Conservation (phyloP, 2,113 vertebrate genomes). For the Eurypyga helias region DNA sequence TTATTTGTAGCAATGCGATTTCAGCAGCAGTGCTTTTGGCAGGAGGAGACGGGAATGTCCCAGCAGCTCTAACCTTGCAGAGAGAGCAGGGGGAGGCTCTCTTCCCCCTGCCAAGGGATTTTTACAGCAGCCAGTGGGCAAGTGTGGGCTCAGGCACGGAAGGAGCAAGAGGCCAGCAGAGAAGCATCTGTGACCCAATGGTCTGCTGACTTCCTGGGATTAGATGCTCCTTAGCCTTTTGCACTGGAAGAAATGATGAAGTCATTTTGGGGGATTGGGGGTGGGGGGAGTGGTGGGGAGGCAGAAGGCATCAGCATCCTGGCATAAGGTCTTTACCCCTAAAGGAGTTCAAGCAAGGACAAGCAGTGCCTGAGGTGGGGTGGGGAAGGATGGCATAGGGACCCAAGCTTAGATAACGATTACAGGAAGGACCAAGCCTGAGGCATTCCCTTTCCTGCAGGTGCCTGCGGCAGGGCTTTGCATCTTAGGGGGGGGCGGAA, state of each 20-base stretch:
- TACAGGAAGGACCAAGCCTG: not conserved
- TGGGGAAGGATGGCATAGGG: not conserved
- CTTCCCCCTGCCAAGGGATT: not conserved
- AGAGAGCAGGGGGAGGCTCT: not conserved
- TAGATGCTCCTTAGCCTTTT: not conserved
- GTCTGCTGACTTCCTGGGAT: not conserved
- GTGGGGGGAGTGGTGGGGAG: no score
- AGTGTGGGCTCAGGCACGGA: not conserved
- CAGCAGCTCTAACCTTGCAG: slow-evolving; percentile 18
- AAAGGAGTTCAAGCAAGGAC: not conserved
- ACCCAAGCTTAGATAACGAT: not conserved
- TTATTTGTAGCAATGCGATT: slow-evolving; percentile 41
- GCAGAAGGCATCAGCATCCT: not conserved
- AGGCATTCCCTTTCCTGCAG: fast-evolving
- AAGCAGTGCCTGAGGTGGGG: not conserved
- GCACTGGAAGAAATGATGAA: not conserved
- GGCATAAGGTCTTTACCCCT: not conserved
- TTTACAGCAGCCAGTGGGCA: not conserved
- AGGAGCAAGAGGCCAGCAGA: not conserved
- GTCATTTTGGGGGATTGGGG: not conserved
- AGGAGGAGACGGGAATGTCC: slow-evolving; percentile 7
- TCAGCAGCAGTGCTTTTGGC: slow-evolving; percentile 35
- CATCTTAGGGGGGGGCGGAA: not conserved
- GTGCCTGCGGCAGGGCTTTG: not conserved
- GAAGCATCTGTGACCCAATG: not conserved